Conservation (phyloP, 1,140 invertebrate genomes). For the Oncopodura yosiiana region DNA sequence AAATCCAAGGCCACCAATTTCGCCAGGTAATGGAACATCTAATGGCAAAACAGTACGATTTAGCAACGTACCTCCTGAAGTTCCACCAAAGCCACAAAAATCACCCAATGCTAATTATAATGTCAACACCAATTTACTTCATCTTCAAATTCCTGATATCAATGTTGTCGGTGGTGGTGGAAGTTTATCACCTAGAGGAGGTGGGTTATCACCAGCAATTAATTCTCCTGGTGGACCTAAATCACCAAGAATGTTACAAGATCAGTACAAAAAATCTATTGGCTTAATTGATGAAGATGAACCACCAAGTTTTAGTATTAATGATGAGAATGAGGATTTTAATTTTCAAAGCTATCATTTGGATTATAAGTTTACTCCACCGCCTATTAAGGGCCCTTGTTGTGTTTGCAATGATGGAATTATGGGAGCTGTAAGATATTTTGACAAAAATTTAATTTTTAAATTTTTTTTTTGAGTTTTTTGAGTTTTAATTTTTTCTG, state of each 20-base stretch:
- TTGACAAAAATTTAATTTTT: not conserved
- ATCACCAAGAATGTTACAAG: not conserved
- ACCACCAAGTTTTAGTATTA: constrained; percentile 19
- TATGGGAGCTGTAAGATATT: constrained; percentile 27
- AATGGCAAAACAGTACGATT: too few relatives aligned
- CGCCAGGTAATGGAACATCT: too few relatives aligned
- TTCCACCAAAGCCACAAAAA: too few relatives aligned
- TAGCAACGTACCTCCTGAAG: too few relatives aligned
- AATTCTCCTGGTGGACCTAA: not conserved
- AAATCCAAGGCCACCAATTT: too few relatives aligned
- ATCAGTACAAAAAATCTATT: not conserved
- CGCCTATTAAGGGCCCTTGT: constrained; percentile 33
- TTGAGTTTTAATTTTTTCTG: not conserved
- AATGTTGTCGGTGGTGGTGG: not conserved
- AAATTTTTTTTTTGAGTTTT: not conserved
- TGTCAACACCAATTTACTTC: too few relatives aligned
- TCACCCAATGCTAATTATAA: too few relatives aligned
- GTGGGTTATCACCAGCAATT: too few relatives aligned
- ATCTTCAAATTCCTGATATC: constrained; percentile 5
- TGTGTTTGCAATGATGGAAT: constrained; percentile 32
- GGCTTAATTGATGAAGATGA: constrained; percentile 2
- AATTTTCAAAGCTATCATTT: constrained; percentile 34
- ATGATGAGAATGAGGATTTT: constrained; percentile 27
- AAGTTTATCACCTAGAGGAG: not conserved
- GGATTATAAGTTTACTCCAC: constrained; percentile 28